These are phyloP conservation scores for Pagetopsis macropterus DNA, from an alignment of 2,797 vertebrate species.

Conservation along the genomic window DNA sequence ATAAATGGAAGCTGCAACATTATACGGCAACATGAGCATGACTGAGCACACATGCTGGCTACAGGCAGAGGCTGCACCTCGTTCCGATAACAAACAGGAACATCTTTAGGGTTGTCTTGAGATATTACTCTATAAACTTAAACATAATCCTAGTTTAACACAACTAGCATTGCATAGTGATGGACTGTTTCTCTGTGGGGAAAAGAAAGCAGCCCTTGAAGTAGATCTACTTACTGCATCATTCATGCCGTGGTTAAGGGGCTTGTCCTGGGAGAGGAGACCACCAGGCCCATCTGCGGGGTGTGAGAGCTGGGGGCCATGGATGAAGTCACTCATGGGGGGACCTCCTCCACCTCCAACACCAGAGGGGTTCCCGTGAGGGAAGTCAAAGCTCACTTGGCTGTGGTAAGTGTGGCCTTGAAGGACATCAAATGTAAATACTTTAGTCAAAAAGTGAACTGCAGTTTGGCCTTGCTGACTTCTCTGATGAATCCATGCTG, in stretches of 20 bases:
- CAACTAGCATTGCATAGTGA: background rate
- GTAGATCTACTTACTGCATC: slow-evolving; percentile 90
- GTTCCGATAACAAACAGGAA: slow-evolving; percentile 36
- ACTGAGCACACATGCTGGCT: slow-evolving; percentile 74
- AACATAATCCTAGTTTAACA: background rate
- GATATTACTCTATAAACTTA: slow-evolving; percentile 3
- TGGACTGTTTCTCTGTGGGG: background rate
- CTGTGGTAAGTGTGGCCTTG: slow-evolving; percentile 96
- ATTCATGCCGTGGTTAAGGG: slow-evolving; percentile 94
- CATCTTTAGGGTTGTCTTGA: slow-evolving; percentile 3
- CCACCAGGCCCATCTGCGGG: slow-evolving; percentile 94
- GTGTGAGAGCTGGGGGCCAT: slow-evolving; percentile 96
- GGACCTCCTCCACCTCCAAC: slow-evolving; percentile 83
- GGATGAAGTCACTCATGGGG: slow-evolving; percentile 98
- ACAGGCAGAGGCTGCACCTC: slow-evolving; percentile 55
- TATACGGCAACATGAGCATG: slow-evolving; percentile 69
- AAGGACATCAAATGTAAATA: slow-evolving; percentile 23
- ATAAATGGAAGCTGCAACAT: slow-evolving; percentile 75
- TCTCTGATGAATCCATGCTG: slow-evolving; percentile 18
- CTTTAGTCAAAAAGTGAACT: slow-evolving; percentile 14
- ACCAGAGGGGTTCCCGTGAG: slow-evolving; percentile 90
- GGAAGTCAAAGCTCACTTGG: slow-evolving; percentile 97
- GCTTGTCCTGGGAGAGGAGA: slow-evolving; percentile 94
- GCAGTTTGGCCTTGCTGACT: slow-evolving; percentile 12
- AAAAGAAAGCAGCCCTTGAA: slow-evolving; percentile 1